Base-by-base conservation (phyloP, 1,140 invertebrate genomes). In the Asobara japonica region DNA sequence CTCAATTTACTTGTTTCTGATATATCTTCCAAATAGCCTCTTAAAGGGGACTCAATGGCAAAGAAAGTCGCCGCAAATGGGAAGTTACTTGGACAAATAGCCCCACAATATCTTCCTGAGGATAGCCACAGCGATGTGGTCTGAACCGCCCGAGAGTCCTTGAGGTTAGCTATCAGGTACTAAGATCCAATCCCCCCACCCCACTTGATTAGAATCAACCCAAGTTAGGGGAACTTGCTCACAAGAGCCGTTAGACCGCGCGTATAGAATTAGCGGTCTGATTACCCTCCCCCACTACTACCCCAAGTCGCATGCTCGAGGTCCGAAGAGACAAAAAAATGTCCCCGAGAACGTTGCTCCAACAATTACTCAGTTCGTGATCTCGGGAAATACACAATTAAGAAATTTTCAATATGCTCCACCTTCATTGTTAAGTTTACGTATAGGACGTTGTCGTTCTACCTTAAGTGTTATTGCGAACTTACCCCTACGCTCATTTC, bases 161-260 rank as follows among this genome's bases (percentile, higher is more conserved):
- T 56, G 51, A 56, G 51, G 51, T 56, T 56, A 25, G 11, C 51
- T 56, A 56, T 56, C 20, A 22, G 22, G 25, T 22, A 56, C 51
- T 18, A 13, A 25, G 51, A 56, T 56, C 51, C 51, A 56, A 25
- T 56, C 22, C 22, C 18, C 51, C 51, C 7, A 4, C 5, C 22
- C 48, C 11, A 45, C 20, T 38, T 29, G 29, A 48, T 61, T 45
- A 4, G 41, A 71, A 71, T 27, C 62, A 56, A 29, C 66, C 18
- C n/a, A 45, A 45, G 41, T 45, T 45, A 45, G 41, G 56, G 48
- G 29, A 70, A 38, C 20, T 62, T 70, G 68, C 27, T 38, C 25
- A 36, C 68, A 62, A 62, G 68, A 70, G 29, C 68, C 30, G 30
- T 38, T 62, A 70, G 18, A 70, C 33, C 4, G 25, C n/a, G 45